These are phyloP conservation scores for Priocnemis perturbator DNA, from an alignment of 2,888 invertebrate species.

Conservation along the genomic window DNA sequence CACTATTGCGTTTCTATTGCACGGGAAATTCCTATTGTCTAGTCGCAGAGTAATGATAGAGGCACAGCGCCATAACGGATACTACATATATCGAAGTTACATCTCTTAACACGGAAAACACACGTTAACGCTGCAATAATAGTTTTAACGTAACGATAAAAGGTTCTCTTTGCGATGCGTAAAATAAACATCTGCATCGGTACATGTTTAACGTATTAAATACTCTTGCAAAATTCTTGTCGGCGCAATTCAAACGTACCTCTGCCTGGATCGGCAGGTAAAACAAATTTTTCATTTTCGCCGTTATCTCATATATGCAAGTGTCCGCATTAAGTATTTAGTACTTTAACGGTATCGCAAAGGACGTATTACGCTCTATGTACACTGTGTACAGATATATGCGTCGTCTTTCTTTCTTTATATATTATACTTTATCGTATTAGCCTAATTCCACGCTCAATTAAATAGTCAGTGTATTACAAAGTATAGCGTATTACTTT, in stretches of 20 bases:
- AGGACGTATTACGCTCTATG: constrained; percentile 53
- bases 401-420: constrained; percentile 46
- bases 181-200: constrained; percentile 10
- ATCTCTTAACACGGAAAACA: too few species aligned
- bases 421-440: constrained; percentile 53
- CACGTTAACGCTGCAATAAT: too few species aligned
- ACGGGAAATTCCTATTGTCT: too few species aligned
- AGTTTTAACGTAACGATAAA: not conserved
- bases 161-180: not conserved
- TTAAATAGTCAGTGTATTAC: constrained; percentile 56
- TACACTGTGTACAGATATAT: constrained; percentile 61
- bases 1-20: too few species aligned
- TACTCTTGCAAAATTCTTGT: constrained; percentile 2
- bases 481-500: constrained; percentile 72
- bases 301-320: too few species aligned
- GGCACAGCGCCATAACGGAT: too few species aligned
- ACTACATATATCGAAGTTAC: too few species aligned
- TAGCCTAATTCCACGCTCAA: constrained; percentile 57
- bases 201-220: constrained; percentile 8
- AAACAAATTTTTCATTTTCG: too few species aligned
- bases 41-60: too few species aligned
- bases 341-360: constrained; percentile 54
- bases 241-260: constrained; percentile 11
- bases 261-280: not conserved
- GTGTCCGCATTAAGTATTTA: too few species aligned